A percentile compares a stretch with the other conserved stretches of the same genome.
These are phyloP conservation scores for Pelobates cultripes DNA, from an alignment of 2,797 vertebrate species.

Conservation along the genomic window DNA sequence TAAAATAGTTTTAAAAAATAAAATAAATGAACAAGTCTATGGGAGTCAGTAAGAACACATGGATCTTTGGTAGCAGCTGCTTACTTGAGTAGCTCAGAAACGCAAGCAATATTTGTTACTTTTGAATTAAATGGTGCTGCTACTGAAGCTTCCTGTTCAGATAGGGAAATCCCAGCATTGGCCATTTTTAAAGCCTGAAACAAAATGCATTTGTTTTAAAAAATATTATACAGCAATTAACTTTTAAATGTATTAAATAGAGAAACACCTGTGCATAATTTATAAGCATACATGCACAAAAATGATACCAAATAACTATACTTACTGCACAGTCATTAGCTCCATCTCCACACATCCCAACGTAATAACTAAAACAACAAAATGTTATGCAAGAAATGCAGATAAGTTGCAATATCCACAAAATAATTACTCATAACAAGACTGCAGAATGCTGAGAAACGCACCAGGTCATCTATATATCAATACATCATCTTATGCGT, in stretches of 20 bases:
- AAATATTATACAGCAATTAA: background rate
- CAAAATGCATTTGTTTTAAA: constrained; percentile 21
- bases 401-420: too few species aligned
- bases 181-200: constrained; percentile 79
- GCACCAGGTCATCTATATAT: too few species aligned
- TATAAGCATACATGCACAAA: background rate
- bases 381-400: background rate
- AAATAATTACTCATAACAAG: too few species aligned
- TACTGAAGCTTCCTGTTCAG: constrained; percentile 77
- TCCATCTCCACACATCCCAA: constrained; percentile 82
- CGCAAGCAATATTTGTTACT: constrained; percentile 72
- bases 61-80: constrained; percentile 13
- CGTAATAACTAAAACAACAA: constrained; percentile 71
- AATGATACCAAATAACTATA: constrained; percentile 13
- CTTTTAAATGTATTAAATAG: background rate
- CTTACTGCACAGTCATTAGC: constrained; percentile 82
- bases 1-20: too few species aligned
- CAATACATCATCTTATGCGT: too few species aligned
- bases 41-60: too few species aligned
- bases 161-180: constrained; percentile 77
- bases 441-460: too few species aligned
- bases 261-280: background rate
- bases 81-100: constrained; percentile 77
- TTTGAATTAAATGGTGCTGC: constrained; percentile 78
- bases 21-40: too few species aligned